These are phyloP conservation scores for Botia kubotai DNA, from an alignment of 2,797 vertebrate genomes.

Conservation along the genomic window DNA sequence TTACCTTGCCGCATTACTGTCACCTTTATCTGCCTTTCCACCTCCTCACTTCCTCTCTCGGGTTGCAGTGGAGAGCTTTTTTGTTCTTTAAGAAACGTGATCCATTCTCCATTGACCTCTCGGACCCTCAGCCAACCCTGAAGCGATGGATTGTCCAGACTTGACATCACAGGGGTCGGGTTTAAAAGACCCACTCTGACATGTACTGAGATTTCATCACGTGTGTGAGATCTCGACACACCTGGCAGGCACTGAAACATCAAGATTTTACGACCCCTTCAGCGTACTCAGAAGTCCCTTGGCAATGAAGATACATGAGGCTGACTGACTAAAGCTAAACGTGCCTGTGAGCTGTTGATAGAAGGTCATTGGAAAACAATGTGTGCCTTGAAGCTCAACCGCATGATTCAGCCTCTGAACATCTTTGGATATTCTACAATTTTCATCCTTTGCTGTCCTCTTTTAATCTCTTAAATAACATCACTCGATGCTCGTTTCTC, in stretches of 20 bases:
- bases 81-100: constrained; percentile 39
- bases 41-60: constrained; percentile 2
- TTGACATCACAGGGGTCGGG: constrained; percentile 4
- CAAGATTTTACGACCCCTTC: constrained; percentile 8
- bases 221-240: constrained; percentile 10
- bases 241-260: constrained; percentile 29
- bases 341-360: background rate
- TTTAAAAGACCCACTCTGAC: constrained; percentile 19
- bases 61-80: constrained; percentile 35
- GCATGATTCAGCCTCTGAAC: background rate
- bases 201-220: background rate
- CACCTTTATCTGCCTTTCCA: background rate
- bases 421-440: background rate
- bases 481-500: background rate
- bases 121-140: constrained; percentile 12
- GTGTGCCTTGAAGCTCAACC: constrained; percentile 9
- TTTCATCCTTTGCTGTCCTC: background rate
- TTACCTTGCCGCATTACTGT: background rate
- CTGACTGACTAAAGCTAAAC: constrained; percentile 1
- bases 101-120: constrained; percentile 19
- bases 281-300: background rate
- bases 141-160: background rate
- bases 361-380: background rate
- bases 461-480: background rate
- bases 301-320: constrained; percentile 7